These are phyloP conservation scores for Drosophila picticornis DNA, from an alignment of 2,888 invertebrate genomes.

Conservation along the genomic window DNA sequence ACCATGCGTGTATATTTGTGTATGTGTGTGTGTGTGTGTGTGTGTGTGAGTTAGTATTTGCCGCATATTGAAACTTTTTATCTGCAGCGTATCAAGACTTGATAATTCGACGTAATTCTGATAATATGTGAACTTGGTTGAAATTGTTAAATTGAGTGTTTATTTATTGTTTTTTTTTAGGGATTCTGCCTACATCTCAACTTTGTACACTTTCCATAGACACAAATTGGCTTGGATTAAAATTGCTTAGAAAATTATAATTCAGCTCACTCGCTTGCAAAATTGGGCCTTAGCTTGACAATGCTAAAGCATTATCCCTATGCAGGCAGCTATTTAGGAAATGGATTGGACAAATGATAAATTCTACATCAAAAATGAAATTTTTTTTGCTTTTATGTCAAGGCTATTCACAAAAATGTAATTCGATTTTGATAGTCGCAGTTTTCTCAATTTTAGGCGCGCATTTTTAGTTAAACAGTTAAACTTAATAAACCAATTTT, in stretches of 20 bases:
- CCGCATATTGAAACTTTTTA: slow-evolving; percentile 41
- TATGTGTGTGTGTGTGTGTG: neutral
- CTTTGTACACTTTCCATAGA: neutral
- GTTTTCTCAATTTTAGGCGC: neutral
- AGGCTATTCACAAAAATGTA: neutral
- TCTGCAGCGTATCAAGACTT: slow-evolving; percentile 13
- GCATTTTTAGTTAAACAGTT: neutral
- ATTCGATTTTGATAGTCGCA: neutral
- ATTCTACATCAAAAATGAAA: rapidly evolving
- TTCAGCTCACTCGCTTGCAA: neutral
- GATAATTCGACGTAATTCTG: slow-evolving; percentile 13
- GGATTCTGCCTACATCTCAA: neutral
- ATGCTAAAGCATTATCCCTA: neutral
- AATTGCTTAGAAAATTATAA: neutral
- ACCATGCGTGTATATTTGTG: slow-evolving; percentile 8
- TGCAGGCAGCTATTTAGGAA: neutral
- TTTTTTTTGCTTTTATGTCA: neutral
- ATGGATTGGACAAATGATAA: neutral
- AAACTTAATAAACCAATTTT: neutral
- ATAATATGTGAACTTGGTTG: neutral
- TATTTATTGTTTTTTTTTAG: too few species aligned
- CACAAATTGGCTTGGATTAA: neutral
- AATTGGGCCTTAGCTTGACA: neutral
- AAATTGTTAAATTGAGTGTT: neutral
- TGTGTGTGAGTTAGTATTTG: slow-evolving; percentile 16